Evolutionary conservation across 2,888 invertebrate species (phyloP).

Genomic region (Pristionchus fissidentatus): DNA sequence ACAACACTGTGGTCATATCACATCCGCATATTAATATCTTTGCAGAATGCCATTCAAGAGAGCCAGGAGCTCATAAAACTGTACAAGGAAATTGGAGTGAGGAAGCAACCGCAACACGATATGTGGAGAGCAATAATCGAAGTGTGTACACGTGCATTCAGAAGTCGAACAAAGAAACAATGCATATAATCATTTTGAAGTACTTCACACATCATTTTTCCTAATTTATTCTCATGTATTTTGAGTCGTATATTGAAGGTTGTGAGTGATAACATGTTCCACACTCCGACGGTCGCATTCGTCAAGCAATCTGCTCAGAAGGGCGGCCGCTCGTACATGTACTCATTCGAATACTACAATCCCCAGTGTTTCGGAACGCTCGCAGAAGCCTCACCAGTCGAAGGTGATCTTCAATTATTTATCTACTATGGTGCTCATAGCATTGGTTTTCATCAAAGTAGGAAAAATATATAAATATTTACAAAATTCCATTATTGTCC

Average conservation of each 20-base stretch:
- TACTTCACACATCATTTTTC: not conserved
- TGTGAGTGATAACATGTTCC: constrained; percentile 22
- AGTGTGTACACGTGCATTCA: not conserved
- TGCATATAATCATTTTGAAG: not conserved
- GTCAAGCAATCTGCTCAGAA: constrained; percentile 4
- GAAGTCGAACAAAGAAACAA: not conserved
- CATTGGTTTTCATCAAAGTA: too few relatives aligned
- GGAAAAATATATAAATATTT: too few relatives aligned
- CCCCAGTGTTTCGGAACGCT: constrained; percentile 8
- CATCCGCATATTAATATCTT: too few relatives aligned
- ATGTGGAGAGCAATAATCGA: constrained; percentile 10
- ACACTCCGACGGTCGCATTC: not conserved
- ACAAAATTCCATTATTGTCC: too few relatives aligned
- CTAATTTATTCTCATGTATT: too few relatives aligned
- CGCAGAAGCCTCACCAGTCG: too few relatives aligned
- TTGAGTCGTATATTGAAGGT: not conserved
- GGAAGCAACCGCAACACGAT: constrained; percentile 13
- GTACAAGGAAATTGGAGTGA: not conserved
- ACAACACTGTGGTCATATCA: too few relatives aligned
- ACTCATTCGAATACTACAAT: constrained; percentile 30
- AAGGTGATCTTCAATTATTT: too few relatives aligned
- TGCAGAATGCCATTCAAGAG: constrained; percentile 13
- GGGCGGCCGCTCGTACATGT: not conserved
- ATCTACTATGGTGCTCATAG: too few relatives aligned
- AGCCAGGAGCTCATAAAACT: not conserved